Evolutionary conservation across 2,113 vertebrate genomes (phyloP).

Genomic region (Rhinichthys klamathensis): DNA sequence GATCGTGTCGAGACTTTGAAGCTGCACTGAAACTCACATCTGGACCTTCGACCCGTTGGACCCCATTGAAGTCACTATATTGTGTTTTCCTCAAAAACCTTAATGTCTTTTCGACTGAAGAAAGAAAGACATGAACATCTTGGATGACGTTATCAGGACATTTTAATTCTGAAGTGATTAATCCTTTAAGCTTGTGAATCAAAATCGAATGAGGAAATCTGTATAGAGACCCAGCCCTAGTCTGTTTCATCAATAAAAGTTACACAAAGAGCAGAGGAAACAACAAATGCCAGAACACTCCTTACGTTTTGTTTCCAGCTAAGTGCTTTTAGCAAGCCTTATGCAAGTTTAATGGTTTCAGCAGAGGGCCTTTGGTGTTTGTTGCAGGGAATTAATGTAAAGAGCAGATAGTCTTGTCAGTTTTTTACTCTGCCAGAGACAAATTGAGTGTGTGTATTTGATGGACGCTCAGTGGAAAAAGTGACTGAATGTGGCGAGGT

Average conservation of each 20-base stretch:
- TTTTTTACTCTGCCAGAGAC: constrained; percentile 20
- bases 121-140: no score
- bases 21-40: no score
- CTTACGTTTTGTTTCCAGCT: constrained; percentile 53
- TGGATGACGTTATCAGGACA: no score
- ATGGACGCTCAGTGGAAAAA: constrained; percentile 33
- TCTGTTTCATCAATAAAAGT: not conserved
- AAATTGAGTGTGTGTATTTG: constrained; percentile 1
- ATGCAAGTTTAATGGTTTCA: constrained; percentile 63
- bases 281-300: constrained; percentile 11
- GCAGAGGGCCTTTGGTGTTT: constrained; percentile 50
- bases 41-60: no score
- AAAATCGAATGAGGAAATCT: not conserved
- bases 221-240: not conserved
- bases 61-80: no score
- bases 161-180: no score
- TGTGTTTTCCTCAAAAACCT: no score
- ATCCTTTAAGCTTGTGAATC: not conserved
- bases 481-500: constrained; percentile 53
- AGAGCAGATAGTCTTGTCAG: constrained; percentile 46
- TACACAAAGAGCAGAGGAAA: not conserved
- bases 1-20: no score
- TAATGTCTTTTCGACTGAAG: no score
- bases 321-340: constrained; percentile 59
- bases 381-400: constrained; percentile 45